Evolutionary conservation across 2,113 vertebrate genomes (phyloP), one percentile per base, ranked within the genome.

Genomic region (Apeltes quadracus): DNA sequence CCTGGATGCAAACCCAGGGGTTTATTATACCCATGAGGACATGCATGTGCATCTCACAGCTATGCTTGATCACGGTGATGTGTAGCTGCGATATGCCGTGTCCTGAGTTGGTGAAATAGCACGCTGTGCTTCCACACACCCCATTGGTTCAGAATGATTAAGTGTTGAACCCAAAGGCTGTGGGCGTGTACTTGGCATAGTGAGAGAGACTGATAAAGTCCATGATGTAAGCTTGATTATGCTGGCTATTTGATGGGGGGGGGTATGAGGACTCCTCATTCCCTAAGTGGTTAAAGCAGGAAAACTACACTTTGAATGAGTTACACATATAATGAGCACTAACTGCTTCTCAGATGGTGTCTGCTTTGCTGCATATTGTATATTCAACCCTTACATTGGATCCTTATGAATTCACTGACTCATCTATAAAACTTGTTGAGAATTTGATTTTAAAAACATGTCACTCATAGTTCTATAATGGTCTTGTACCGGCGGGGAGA

Each of bases 401-500:
- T 46, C 14, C 20, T 75, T 25, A 32, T 32, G 44, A 18, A 25
- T 23, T 36, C 25, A 61, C n/a, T 50, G 22, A 55, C 6, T 62
- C 54, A 41, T n/a, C n/a, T n/a, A n/a, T n/a, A n/a, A n/a, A n/a
- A n/a, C n/a, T n/a, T n/a, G n/a, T n/a, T n/a, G n/a, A n/a, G n/a
- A n/a, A 72, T 48, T 32, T 4, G 1, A 58, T 25, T 48, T 57
- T 13, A 50, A 53, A 53, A 61, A 73, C 43, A 68, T 12, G n/a
- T 61, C 34, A 55, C 14, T 75, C 76, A 2, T 82, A 73, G 48
- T 54, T 43, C 15, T 69, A 20, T 36, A 58, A 75, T n/a, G 50
- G 58, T 79, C 12, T 75, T 29, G 25, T 91, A 95, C 94, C 94
- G 90, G 93, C 83, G 90, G 92, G 90, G 92, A 93, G 91, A 99